Percentiles rank a stretch among this genome's conserved stretches.
Evolutionary conservation across 2,797 vertebrate species (phyloP).

Genomic region (Karalla daura): DNA sequence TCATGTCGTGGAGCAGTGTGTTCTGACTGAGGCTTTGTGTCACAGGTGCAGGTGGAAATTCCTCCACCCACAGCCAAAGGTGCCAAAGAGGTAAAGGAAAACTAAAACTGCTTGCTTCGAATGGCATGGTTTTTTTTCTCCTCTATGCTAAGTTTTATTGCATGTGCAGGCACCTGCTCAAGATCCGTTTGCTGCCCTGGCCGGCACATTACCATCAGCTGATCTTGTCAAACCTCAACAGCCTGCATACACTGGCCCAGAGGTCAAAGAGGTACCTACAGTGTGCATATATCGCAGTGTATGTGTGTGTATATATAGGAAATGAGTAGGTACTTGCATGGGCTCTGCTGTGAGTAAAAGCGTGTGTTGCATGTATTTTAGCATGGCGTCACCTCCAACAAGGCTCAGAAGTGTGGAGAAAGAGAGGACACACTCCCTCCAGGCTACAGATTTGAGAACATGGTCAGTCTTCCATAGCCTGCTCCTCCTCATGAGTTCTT

Average conservation of each 20-base stretch:
- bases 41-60: slow-evolving; percentile 81
- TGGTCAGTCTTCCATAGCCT: slow-evolving; percentile 63
- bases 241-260: slow-evolving; percentile 77
- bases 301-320: slow-evolving; percentile 1
- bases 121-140: slow-evolving; percentile 47
- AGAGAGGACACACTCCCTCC: slow-evolving; percentile 90
- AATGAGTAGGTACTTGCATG: background rate
- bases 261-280: slow-evolving; percentile 79
- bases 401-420: slow-evolving; percentile 85
- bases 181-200: slow-evolving; percentile 80
- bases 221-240: slow-evolving; percentile 37
- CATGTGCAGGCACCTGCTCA: slow-evolving; percentile 64
- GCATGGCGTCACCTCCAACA: slow-evolving; percentile 63
- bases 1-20: background rate
- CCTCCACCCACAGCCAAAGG: slow-evolving; percentile 43
- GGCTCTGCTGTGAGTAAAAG: slow-evolving; percentile 43
- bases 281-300: slow-evolving; percentile 8
- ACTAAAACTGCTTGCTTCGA: background rate
- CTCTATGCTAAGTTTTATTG: slow-evolving; percentile 60
- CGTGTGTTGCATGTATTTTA: slow-evolving; percentile 71
- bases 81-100: slow-evolving; percentile 70
- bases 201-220: slow-evolving; percentile 68
- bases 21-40: slow-evolving; percentile 43
- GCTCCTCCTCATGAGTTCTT: slow-evolving; percentile 4
- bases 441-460: slow-evolving; percentile 77